Evolutionary conservation across 2,113 vertebrate genomes (phyloP).

Genomic region (Seriola dumerili): DNA sequence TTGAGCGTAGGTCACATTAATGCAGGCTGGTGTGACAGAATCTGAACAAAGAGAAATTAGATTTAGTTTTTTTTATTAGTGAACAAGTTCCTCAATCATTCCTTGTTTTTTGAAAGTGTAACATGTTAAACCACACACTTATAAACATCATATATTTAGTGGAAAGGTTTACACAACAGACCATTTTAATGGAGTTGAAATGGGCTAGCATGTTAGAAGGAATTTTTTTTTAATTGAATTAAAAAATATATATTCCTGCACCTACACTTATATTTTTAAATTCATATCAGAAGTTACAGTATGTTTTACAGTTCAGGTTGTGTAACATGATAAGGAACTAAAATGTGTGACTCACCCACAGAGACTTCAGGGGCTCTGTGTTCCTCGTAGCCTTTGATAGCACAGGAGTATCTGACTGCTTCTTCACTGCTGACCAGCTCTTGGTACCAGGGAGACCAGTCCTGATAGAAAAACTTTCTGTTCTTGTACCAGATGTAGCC

Average conservation of each 20-base stretch:
- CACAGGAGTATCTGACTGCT: slow-evolving; percentile 51
- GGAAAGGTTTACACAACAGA: too few relatives aligned
- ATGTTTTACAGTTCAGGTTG: too few relatives aligned
- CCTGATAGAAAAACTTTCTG: slow-evolving; percentile 48
- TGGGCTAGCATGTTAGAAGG: too few relatives aligned
- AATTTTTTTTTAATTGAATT: too few relatives aligned
- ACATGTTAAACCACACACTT: too few relatives aligned
- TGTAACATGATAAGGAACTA: too few relatives aligned
- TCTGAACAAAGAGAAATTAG: not conserved
- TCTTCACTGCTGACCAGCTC: slow-evolving; percentile 49
- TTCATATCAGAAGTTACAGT: too few relatives aligned
- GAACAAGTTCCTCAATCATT: not conserved
- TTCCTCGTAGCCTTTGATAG: not conserved
- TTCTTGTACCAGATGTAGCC: slow-evolving; percentile 64
- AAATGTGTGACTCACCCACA: slow-evolving; percentile 18
- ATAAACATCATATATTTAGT: too few relatives aligned
- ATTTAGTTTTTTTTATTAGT: not conserved
- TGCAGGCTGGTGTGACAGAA: slow-evolving; percentile 26
- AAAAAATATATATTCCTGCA: too few relatives aligned
- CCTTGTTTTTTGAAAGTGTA: too few relatives aligned
- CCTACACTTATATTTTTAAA: too few relatives aligned
- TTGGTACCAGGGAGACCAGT: slow-evolving; percentile 59
- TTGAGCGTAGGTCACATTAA: slow-evolving; percentile 24
- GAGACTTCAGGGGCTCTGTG: slow-evolving; percentile 35
- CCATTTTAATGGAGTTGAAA: too few relatives aligned